Base-by-base conservation (phyloP, 2,888 invertebrate genomes). In the Mesochorus sp. region DNA sequence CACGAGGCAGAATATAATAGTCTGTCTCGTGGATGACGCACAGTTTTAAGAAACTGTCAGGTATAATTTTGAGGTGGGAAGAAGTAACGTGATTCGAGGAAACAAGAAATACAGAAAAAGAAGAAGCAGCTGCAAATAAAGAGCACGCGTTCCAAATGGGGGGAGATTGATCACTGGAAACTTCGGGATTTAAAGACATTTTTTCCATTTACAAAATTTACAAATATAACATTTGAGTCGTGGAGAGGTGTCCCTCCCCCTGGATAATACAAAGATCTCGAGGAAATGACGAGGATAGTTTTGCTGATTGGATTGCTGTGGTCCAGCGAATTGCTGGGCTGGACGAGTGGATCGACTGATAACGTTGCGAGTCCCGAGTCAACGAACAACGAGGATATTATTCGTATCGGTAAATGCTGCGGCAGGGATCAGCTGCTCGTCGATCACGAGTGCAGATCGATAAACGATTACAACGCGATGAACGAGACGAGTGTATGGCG, bases 331-430 rank as follows among this genome's bases (percentile, higher is more conserved):
- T 68, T 64, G 12, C 12, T 14, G 49, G 77, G 26, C 49, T n/a
- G n/a, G n/a, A 57, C 71, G 21, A 34, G 80, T 79, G 79, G 68
- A 76, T 24, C 62, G 67, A 59, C 77, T 19, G 80, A 62, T 26
- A 59, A 14, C 44, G 51, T n/a, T n/a, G 21, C 19, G 59, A 53
- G 26, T 74, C 51, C 19, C 80, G 68, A 26, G 6, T 59, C 55
- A 3, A n/a, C 31, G 42, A 61, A 74, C 70, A 59, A 74, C 5
- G 74, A 53, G 0, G 79, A 77, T 39, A 89, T 91, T 17, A 91
- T 95, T 24, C 92, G 92, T 85, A 94, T 97, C 81, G 95, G 95
- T 88, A 97, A 97, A 93, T 97, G 97, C 88, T 97, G 97, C 91
- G 95, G 95, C 87, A 91, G 92, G 62, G 92, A 94, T 84, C 95